Evolutionary conservation across 2,113 vertebrate genomes (phyloP).

Genomic region (Nansenia antarctica): DNA sequence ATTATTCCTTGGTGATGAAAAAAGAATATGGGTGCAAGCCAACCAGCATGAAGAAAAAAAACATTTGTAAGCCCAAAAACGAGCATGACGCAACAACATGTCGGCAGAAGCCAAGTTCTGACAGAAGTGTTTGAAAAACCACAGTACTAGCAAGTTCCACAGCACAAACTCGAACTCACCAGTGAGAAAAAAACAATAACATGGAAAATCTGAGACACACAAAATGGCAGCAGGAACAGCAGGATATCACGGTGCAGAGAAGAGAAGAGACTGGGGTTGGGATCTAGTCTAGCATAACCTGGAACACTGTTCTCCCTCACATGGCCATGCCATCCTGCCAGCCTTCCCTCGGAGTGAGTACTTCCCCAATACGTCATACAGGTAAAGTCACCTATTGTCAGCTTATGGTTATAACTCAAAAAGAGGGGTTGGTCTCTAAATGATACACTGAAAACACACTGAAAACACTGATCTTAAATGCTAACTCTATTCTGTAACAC

Average conservation of each 20-base stretch:
- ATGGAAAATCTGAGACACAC: conserved; percentile 39
- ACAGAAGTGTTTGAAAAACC: conserved; percentile 49
- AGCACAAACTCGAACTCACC: conserved; percentile 38
- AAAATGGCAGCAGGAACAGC: conserved; percentile 9
- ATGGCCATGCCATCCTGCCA: neutral
- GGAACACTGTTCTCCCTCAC: conserved; percentile 4
- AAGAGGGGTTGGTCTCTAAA: neutral
- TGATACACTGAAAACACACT: too few species aligned
- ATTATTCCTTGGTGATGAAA: neutral
- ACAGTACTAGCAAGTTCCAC: too few species aligned
- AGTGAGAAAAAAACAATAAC: conserved; percentile 33
- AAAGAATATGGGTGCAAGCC: conserved; percentile 7
- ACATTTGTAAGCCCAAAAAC: neutral
- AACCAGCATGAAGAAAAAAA: conserved; percentile 18
- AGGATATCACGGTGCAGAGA: neutral
- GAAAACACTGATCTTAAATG: neutral
- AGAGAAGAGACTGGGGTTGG: neutral
- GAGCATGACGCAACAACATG: conserved; percentile 29
- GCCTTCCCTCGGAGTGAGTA: too few species aligned
- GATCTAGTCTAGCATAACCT: conserved; percentile 3
- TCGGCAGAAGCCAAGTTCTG: conserved; percentile 47
- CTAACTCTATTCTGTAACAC: neutral
- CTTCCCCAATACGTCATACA: too few species aligned
- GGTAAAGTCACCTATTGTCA: neutral
- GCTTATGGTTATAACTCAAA: neutral